Percentiles rank a stretch among this genome's conserved stretches.
phyloP scores from a whole-genome alignment of 2,113 vertebrate genomes.

The Grammomys surdaster region DNA sequence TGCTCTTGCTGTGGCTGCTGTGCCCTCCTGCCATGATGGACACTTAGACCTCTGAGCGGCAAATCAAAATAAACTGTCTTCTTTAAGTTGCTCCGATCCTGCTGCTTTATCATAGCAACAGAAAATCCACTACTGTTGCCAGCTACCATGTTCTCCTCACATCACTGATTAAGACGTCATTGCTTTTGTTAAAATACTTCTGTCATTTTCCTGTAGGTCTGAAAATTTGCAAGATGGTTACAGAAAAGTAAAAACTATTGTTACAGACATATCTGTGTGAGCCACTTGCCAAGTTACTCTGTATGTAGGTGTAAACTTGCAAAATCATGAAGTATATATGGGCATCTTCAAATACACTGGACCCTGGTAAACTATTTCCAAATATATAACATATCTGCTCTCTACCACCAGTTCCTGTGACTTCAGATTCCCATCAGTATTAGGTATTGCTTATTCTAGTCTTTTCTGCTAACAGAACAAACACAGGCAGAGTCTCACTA shows the following conservation, averaged over 20 bases:
- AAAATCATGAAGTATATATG: background rate
- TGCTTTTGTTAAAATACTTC: background rate
- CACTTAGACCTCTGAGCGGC: background rate
- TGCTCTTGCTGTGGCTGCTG: background rate
- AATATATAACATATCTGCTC: background rate
- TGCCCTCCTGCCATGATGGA: background rate
- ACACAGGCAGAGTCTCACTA: background rate
- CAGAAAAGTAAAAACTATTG: background rate
- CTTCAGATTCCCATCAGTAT: background rate
- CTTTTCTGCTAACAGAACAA: background rate
- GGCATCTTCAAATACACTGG: background rate
- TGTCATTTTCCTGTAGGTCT: background rate
- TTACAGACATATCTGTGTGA: background rate
- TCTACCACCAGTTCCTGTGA: background rate
- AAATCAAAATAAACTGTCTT: background rate
- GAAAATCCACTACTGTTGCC: background rate
- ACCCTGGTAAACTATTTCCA: background rate
- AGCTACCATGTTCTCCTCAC: background rate
- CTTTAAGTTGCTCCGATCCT: background rate
- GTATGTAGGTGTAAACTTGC: background rate
- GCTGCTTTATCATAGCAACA: background rate
- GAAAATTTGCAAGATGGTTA: conserved; percentile 7
- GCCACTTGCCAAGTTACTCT: background rate
- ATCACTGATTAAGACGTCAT: background rate
- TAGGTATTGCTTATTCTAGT: background rate